Evolutionary conservation across 1,140 invertebrate species (phyloP), one percentile per base, ranked within the genome.

Genomic region (Diplogasteroides magnus): DNA sequence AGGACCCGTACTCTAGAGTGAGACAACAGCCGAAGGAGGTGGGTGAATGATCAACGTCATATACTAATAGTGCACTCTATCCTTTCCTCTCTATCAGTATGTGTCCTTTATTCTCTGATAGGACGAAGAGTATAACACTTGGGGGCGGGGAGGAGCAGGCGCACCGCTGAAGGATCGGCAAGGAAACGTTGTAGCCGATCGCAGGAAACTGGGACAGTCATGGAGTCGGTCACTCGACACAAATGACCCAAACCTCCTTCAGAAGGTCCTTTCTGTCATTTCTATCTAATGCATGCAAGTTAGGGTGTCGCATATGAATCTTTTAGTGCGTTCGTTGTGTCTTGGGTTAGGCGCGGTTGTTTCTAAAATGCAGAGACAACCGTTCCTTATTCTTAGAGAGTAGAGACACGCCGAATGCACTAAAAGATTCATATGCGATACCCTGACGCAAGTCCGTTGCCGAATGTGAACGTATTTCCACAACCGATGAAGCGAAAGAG

Each of bases 81-180:
- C 37, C 6, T 19, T 19, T 48, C 37, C 6, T 11, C 37, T 48
- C 37, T 48, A 11, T 48, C 37, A 11, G 6, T 48, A 48, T 19
- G 6, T 48, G 64, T 56, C 48, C 14, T 31, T 15, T 63, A 63
- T 63, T 65, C 19, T 65, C 32, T 48, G 19, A 19, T 19, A 48
- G 19, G 37, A 48, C 3, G 13, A 65, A 37, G 64, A 65, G n/a
- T 65, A 65, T 26, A 65, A 65, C 26, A 28, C 64, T 2, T 65
- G 64, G 64, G 66, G 66, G n/a, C 2, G 66, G 13, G 66, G 66
- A n/a, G 66, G 66, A 2, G 66, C 23, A 19, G 66, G 66, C n/a
- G 31, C 66, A 2, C 66, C 66, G 6, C 27, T 68, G 19, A 64
- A 26, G 27, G 66, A 68, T 31, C n/a, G 31, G 15, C 28, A 56